phyloP scores from a whole-genome alignment of 2,888 invertebrate species.

The Drosophila nr. medialis region DNA sequence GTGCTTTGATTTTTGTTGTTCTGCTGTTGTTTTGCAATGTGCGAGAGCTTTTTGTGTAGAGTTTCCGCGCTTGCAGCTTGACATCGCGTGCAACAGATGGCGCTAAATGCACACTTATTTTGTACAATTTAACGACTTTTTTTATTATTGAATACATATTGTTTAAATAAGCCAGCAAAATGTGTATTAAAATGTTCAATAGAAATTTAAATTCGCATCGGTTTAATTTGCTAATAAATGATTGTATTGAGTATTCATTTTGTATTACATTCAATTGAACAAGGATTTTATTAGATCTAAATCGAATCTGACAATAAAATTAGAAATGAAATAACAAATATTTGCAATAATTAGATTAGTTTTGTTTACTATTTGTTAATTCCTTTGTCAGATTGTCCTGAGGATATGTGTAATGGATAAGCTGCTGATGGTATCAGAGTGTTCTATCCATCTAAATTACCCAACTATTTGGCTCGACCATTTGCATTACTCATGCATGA shows the following conservation, averaged over 20 bases:
- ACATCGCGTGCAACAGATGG: constrained; percentile 60
- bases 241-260: not conserved
- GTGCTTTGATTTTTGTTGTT: constrained; percentile 15
- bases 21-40: constrained; percentile 1
- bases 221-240: not conserved
- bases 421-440: not conserved
- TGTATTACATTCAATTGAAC: not conserved
- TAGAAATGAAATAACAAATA: too few species aligned
- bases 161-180: not conserved
- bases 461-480: not conserved
- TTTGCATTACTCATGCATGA: constrained; percentile 43
- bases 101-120: constrained; percentile 21
- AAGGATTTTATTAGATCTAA: rapidly evolving
- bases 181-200: not conserved
- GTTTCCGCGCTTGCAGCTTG: constrained; percentile 4
- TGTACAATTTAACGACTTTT: not conserved
- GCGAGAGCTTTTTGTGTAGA: constrained; percentile 66
- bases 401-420: not conserved
- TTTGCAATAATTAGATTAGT: not conserved
- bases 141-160: not conserved
- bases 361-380: not conserved
- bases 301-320: not conserved
- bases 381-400: not conserved
- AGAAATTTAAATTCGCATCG: not conserved
- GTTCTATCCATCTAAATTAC: not conserved